Base-by-base conservation (phyloP, 2,113 vertebrate genomes). In the Sciurus niger region DNA sequence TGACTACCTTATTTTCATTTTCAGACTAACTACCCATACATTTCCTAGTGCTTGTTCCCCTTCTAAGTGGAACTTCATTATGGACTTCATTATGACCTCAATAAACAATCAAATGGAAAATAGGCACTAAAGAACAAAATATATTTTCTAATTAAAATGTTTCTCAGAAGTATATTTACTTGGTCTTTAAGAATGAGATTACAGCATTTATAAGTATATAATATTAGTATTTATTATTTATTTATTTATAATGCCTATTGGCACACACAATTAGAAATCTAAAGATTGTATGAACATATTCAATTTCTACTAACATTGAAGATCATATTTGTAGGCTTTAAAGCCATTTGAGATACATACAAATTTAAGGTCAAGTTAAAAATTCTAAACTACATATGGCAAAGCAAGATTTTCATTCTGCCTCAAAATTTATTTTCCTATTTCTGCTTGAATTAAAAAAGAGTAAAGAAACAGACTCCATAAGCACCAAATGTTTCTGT, bases 341-440 rank as follows among this genome's bases (percentile, higher is more conserved):
- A 3, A 58, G 53, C 1, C 17, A 70, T 20, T 88, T 37, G 28
- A 53, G 20, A 67, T 43, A 87, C 37, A 67, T 43, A 8, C 8
- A 68, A 73, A 74, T 51, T 72, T 58, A 70, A 86, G 63, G 53
- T 18, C 14, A 58, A 73, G 2, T 60, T 93, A 34, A 95, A 55
- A 93, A 68, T 73, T 84, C 8, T 84, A 53, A 74, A 48, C 6
- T 25, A 37, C 10, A 17, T 88, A 67, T 79, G 46, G 7, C 17
- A 93, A 82, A 96, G 22, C 24, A 70, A 78, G 11, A 77, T 70
- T 93, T 72, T 90, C 30, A 65, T 78, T 80, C 12, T 55, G 6
- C 13, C 4, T 86, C 51, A 65, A 17, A 18, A 58, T 70, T 48
- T 37, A 22, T 72, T 63, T 80, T 55, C 28, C 7, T 86, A 6